Conservation (phyloP, 2,888 invertebrate genomes). For the Chymomyza caudatula region DNA sequence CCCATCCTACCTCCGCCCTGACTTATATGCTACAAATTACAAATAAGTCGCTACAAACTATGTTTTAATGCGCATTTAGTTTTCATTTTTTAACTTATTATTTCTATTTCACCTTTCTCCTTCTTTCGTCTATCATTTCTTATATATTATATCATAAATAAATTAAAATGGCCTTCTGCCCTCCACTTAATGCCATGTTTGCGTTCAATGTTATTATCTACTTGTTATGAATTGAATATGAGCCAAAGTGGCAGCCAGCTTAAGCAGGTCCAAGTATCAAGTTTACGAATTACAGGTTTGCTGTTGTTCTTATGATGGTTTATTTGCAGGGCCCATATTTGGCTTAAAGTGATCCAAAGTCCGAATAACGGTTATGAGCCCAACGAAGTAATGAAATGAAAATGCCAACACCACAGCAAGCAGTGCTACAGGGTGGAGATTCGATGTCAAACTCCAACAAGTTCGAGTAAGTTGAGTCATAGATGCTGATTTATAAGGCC, state of each 20-base stretch:
- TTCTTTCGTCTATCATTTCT: slow-evolving; percentile 46
- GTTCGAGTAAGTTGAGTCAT: neutral
- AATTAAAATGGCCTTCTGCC: neutral
- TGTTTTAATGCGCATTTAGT: slow-evolving; percentile 49
- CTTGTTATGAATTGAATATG: neutral
- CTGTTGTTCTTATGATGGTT: neutral
- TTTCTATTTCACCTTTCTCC: slow-evolving; percentile 71
- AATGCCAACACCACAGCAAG: slow-evolving; percentile 10
- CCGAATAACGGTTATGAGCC: neutral
- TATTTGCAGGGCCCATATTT: neutral
- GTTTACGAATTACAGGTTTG: slow-evolving; percentile 24
- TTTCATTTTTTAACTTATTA: slow-evolving; percentile 54
- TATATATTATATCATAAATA: slow-evolving; percentile 10
- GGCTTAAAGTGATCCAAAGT: neutral
- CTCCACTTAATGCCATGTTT: neutral
- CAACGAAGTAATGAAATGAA: slow-evolving; percentile 20
- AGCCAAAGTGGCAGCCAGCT: slow-evolving; percentile 13
- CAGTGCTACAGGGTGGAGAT: neutral
- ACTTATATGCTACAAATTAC: slow-evolving; percentile 34
- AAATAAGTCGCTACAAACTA: slow-evolving; percentile 51
- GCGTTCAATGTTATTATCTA: neutral
- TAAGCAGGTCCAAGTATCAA: slow-evolving; percentile 2
- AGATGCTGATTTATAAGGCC: neutral
- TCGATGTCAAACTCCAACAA: neutral
- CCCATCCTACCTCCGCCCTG: neutral